Evolutionary conservation across 2,797 vertebrate genomes (phyloP).

Genomic region (Gallinago solitaria): DNA sequence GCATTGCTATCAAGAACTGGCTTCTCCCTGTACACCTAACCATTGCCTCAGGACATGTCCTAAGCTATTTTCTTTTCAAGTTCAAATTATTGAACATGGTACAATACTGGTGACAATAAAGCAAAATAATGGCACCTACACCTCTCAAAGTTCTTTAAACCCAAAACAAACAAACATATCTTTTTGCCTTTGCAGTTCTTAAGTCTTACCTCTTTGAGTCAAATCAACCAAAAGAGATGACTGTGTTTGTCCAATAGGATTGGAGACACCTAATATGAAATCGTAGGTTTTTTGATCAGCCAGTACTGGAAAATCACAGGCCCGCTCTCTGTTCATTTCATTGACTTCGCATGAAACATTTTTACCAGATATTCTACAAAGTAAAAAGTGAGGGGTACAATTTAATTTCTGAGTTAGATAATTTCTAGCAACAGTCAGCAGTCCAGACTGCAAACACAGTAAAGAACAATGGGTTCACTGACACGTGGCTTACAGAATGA

Average conservation of each 20-base stretch:
- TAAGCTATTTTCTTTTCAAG: neutral
- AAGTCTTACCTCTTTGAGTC: conserved; percentile 73
- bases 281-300: conserved; percentile 69
- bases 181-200: neutral
- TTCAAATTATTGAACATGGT: neutral
- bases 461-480: neutral
- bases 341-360: conserved; percentile 29
- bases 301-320: conserved; percentile 62
- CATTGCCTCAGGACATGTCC: neutral
- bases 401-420: neutral
- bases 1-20: neutral
- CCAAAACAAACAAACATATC: neutral
- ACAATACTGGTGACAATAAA: neutral
- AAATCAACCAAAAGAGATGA: conserved; percentile 65
- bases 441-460: neutral
- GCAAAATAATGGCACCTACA: neutral
- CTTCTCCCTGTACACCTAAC: neutral
- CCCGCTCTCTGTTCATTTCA: conserved; percentile 41
- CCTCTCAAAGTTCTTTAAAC: neutral
- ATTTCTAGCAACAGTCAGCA: neutral
- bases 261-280: conserved; percentile 70
- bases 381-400: neutral
- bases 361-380: conserved; percentile 73
- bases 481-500: neutral
- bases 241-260: conserved; percentile 68